Base-by-base conservation (phyloP, 2,113 vertebrate species). In the Bubo blakistoni region DNA sequence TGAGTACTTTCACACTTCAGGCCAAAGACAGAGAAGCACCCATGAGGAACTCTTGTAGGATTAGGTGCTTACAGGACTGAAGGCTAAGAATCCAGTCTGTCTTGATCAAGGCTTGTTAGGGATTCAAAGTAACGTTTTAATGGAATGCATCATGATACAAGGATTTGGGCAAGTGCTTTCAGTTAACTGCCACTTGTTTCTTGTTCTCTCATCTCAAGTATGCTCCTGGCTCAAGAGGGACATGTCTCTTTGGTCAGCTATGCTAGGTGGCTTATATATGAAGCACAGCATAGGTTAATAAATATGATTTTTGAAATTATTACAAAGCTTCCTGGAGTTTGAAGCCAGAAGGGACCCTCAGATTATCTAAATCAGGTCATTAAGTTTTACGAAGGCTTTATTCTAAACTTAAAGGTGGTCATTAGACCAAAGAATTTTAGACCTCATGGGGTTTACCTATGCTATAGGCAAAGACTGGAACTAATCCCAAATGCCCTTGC, bases 351-450 rank as follows among this genome's bases (percentile, higher is more conserved):
- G 83, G 44, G 38, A 86, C 86, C 52, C 72, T 94, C 69, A 89
- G 80, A 96, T 94, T 29, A 0, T 86, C 86, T 88, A 1, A 51
- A 86, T 55, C 81, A 84, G 83, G 89, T 92, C 95, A 91, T 96
- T 95, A 86, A 84, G 63, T 77, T 96, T 92, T 92, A 78, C 51
- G 42, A 86, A 78, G 77, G 89, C 47, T 92, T 92, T 92, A 91
- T 94, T 95, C 91, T 92, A 91, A 82, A 96, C 77, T 91, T 96
- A 84, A 92, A 96, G 95, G 80, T 92, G 83, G 81, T 96, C 91
- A 95, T 86, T 71, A 92, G 65, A 94, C 88, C 89, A 95, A 94
- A 91, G 83, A 89, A 91, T 84, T 91, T 84, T 74, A 86, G 83
- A 89, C 57, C 89, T 91, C 91, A 36, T 67, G 94, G 87, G 93